phyloP scores from a whole-genome alignment of 2,113 vertebrate genomes.

The Trochalopteron elliotii region DNA sequence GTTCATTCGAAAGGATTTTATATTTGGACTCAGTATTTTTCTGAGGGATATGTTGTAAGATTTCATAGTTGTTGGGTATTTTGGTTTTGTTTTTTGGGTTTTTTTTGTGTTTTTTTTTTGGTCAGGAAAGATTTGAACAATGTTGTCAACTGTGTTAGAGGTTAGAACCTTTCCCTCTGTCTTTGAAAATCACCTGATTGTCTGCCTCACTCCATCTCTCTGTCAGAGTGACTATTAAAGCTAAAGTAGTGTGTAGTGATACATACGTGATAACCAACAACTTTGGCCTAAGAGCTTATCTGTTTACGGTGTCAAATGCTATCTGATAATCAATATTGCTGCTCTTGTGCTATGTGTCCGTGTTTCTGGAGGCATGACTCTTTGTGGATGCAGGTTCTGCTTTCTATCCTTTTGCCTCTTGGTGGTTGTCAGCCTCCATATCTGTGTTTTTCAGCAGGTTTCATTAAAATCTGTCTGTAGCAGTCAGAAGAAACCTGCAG shows the following conservation, averaged over 20 bases:
- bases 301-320: conserved; percentile 67
- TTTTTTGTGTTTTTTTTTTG: neutral
- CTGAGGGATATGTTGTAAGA: neutral
- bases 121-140: neutral
- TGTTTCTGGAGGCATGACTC: conserved; percentile 53
- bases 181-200: neutral
- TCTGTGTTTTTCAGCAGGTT: conserved; percentile 12
- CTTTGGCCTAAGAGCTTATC: conserved; percentile 68
- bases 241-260: conserved; percentile 52
- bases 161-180: conserved; percentile 11
- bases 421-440: conserved; percentile 45
- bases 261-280: conserved; percentile 62
- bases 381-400: conserved; percentile 2
- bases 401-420: conserved; percentile 49
- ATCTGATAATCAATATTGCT: conserved; percentile 72
- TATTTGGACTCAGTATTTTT: conserved; percentile 2
- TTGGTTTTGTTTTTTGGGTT: neutral
- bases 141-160: neutral
- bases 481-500: neutral
- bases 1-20: neutral
- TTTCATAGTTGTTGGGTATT: neutral
- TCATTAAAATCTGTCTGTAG: conserved; percentile 19
- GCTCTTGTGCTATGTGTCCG: neutral
- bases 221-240: conserved; percentile 59
- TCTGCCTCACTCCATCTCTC: neutral